A percentile compares a stretch with the other conserved stretches of the same genome.
Conservation (phyloP, 1,140 invertebrate species). For the Himalopsyche phryganea region DNA sequence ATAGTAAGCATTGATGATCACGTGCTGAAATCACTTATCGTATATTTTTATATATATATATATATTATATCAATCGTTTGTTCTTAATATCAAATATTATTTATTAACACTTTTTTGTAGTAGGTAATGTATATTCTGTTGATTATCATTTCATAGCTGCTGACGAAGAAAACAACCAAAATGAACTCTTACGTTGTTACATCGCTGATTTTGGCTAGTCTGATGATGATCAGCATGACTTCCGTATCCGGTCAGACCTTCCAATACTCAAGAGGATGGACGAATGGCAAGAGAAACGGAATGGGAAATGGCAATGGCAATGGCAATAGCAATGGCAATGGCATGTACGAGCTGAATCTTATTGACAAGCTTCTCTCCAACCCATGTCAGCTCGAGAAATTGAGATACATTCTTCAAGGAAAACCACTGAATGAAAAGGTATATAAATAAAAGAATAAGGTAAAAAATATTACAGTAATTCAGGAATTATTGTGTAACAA, state of each 20-base stretch:
- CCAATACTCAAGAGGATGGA: conserved; percentile 73
- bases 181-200: conserved; percentile 28
- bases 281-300: conserved; percentile 61
- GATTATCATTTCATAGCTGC: no score
- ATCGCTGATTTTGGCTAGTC: conserved; percentile 10
- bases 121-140: no score
- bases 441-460: conserved; percentile 5
- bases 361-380: conserved; percentile 42
- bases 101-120: no score
- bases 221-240: conserved; percentile 36
- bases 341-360: conserved; percentile 36
- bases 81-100: no score
- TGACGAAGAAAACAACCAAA: neutral
- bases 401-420: conserved; percentile 51
- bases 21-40: no score
- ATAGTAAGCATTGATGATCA: no score
- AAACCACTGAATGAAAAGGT: conserved; percentile 50
- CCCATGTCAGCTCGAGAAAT: conserved; percentile 50
- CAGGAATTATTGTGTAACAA: neutral
- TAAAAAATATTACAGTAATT: neutral
- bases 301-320: conserved; percentile 55
- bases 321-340: conserved; percentile 32
- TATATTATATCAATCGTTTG: no score
- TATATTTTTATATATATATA: no score
- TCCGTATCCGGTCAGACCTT: conserved; percentile 60